phyloP scores from a whole-genome alignment of 1,140 invertebrate species.

The Lasioglossum baleicum region DNA sequence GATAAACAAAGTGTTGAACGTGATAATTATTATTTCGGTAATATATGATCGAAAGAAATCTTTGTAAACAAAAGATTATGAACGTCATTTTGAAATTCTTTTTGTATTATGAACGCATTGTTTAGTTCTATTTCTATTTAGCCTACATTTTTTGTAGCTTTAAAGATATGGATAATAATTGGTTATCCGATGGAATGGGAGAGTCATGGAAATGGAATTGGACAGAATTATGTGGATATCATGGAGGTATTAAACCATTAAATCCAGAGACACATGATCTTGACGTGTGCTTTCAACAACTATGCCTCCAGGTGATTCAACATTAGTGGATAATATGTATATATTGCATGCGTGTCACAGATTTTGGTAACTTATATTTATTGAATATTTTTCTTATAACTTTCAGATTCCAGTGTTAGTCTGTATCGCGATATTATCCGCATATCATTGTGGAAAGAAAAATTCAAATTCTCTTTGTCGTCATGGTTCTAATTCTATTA shows the following conservation, averaged over 20 bases:
- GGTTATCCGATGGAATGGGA: conserved; percentile 21
- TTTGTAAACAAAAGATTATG: neutral
- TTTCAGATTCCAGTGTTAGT: conserved; percentile 85
- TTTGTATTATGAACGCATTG: neutral
- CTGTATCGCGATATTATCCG: conserved; percentile 86
- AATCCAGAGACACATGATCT: conserved; percentile 85
- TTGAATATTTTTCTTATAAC: conserved; percentile 33
- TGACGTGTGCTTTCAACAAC: conserved; percentile 89
- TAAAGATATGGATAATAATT: conserved; percentile 52
- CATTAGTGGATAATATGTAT: neutral
- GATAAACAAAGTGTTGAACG: neutral
- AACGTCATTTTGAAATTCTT: neutral
- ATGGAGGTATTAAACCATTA: conserved; percentile 83
- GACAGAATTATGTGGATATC: conserved; percentile 86
- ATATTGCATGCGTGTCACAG: neutral
- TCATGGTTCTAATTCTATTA: conserved; percentile 81
- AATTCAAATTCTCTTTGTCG: conserved; percentile 81
- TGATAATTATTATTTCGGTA: neutral
- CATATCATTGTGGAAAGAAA: conserved; percentile 87
- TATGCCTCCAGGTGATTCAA: conserved; percentile 83
- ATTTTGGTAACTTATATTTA: neutral
- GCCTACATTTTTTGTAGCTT: conserved; percentile 4
- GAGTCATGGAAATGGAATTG: conserved; percentile 83
- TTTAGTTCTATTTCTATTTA: neutral
- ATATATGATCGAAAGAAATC: neutral